phyloP scores from a whole-genome alignment of 2,797 vertebrate species.

The Urosaurus nigricauda region DNA sequence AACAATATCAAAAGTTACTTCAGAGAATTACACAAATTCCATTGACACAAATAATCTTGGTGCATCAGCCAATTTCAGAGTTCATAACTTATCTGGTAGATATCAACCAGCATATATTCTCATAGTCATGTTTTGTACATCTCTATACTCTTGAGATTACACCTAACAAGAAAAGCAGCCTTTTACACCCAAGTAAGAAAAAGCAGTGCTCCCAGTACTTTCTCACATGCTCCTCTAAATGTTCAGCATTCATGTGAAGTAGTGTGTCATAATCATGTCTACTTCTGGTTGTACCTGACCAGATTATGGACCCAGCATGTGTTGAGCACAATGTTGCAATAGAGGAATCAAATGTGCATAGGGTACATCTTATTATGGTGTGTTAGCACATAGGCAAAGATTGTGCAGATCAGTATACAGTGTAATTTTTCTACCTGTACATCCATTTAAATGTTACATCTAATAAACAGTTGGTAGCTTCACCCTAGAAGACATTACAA shows the following conservation, averaged over 20 bases:
- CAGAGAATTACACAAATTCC: slow-evolving; percentile 33
- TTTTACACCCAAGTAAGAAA: background rate
- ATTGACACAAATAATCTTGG: background rate
- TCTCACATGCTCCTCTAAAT: background rate
- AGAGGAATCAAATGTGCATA: background rate
- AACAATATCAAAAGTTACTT: background rate
- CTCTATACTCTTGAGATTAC: background rate
- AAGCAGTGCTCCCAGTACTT: background rate
- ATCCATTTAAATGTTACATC: slow-evolving; percentile 6
- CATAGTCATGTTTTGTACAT: slow-evolving; percentile 24
- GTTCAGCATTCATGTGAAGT: background rate
- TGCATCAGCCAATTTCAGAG: background rate
- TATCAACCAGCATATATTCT: background rate
- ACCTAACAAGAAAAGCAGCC: background rate
- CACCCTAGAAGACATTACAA: background rate
- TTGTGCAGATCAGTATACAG: background rate
- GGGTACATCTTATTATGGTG: background rate
- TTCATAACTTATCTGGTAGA: background rate
- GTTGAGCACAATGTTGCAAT: background rate
- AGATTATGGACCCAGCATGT: background rate
- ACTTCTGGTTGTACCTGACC: background rate
- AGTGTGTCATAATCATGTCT: background rate
- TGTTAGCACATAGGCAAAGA: background rate
- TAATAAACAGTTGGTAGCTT: background rate
- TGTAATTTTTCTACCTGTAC: background rate